Evolutionary conservation across 2,113 vertebrate species (phyloP).

Genomic region (Neolamprologus modestus): DNA sequence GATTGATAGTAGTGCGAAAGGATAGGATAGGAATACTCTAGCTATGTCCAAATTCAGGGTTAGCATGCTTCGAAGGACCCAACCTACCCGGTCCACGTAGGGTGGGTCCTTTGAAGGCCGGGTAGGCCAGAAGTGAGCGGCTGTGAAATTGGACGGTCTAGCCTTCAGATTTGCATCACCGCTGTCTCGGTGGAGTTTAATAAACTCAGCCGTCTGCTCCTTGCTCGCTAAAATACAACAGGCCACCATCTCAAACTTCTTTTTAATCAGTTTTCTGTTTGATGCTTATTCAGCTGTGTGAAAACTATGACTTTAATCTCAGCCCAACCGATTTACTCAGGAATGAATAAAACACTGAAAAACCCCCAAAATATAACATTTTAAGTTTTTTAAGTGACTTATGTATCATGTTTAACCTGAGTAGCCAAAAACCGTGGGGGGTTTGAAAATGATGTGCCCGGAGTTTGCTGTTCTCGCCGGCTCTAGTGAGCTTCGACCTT

Average conservation of each 20-base stretch:
- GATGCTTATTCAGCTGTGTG: not conserved
- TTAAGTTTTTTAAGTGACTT: not conserved
- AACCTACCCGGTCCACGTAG: rapidly evolving
- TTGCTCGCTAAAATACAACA: not conserved
- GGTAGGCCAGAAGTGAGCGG: not conserved
- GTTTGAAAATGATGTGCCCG: not conserved
- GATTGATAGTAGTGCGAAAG: not conserved
- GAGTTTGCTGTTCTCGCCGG: not conserved
- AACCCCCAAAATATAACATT: not conserved
- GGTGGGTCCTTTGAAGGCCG: not conserved
- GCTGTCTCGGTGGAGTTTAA: not conserved
- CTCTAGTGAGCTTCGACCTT: not conserved
- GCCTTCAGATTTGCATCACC: not conserved
- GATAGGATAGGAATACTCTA: not conserved
- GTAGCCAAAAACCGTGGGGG: not conserved
- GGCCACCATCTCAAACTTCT: not conserved
- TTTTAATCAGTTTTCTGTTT: not conserved
- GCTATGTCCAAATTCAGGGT: not conserved
- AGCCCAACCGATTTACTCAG: not conserved
- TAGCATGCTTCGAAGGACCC: not conserved
- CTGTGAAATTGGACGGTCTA: rapidly evolving
- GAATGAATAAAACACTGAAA: not conserved
- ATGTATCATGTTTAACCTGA: not conserved
- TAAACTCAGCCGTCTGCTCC: not conserved
- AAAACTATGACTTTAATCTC: not conserved